These are phyloP conservation scores for Erannis defoliaria DNA, from an alignment of 2,888 invertebrate species.

Conservation along the genomic window DNA sequence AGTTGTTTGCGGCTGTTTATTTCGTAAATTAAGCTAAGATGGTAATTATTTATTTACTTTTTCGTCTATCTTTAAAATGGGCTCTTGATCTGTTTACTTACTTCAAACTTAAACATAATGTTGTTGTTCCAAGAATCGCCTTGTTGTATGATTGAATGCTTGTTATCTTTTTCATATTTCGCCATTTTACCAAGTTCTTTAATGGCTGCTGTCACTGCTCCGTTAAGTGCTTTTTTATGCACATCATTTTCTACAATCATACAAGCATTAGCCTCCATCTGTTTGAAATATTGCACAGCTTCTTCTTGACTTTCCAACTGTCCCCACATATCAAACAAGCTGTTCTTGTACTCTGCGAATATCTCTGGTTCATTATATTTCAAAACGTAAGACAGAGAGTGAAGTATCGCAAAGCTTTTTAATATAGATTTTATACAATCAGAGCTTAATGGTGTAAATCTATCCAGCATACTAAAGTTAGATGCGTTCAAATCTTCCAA, in stretches of 20 bases:
- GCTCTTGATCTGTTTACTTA: constrained; percentile 24
- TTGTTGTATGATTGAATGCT: constrained; percentile 54
- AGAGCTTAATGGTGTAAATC: constrained; percentile 47
- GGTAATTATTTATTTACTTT: not conserved
- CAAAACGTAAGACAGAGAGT: constrained; percentile 55
- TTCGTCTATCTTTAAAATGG: not conserved
- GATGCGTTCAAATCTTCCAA: constrained; percentile 57
- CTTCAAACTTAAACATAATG: constrained; percentile 55
- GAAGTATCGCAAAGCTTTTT: constrained; percentile 53
- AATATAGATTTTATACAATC: constrained; percentile 51
- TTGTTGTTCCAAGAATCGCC: constrained; percentile 64
- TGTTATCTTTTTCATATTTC: constrained; percentile 41
- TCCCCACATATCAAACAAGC: constrained; percentile 42
- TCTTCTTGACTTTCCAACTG: constrained; percentile 10
- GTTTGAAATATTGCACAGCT: constrained; percentile 14
- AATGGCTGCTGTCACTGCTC: constrained; percentile 22
- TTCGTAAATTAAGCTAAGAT: not conserved
- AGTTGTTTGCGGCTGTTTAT: too few relatives aligned
- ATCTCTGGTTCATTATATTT: constrained; percentile 51
- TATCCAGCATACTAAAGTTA: constrained; percentile 53
- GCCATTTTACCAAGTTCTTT: constrained; percentile 35
- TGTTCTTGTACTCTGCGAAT: constrained; percentile 39
- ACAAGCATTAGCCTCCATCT: constrained; percentile 26
- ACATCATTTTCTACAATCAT: constrained; percentile 36
- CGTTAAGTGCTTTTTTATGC: constrained; percentile 36